Evolutionary conservation across 2,888 invertebrate genomes (phyloP).

Genomic region (Anorthoa munda): DNA sequence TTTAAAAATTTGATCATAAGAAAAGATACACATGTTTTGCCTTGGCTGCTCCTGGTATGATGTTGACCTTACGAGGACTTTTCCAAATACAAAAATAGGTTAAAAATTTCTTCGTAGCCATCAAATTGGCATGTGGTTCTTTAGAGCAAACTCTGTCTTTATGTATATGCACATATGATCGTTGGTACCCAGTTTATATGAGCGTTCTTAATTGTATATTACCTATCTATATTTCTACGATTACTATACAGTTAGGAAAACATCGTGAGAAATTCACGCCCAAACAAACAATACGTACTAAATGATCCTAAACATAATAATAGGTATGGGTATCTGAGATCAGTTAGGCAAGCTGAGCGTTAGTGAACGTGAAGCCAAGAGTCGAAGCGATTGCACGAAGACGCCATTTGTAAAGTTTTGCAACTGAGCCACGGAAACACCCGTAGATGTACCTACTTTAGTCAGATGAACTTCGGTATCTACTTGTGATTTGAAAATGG

Average conservation of each 20-base stretch:
- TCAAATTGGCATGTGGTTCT: background rate
- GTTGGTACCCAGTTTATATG: background rate
- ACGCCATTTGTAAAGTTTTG: conserved; percentile 60
- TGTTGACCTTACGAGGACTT: background rate
- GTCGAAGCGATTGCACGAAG: conserved; percentile 49
- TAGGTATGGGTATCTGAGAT: conserved; percentile 55
- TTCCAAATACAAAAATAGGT: background rate
- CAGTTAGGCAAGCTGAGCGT: conserved; percentile 59
- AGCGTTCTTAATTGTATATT: background rate
- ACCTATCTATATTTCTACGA: background rate
- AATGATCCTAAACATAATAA: conserved; percentile 56
- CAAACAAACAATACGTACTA: conserved; percentile 53
- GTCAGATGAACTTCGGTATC: conserved; percentile 25
- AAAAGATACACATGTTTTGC: background rate
- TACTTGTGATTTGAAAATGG: conserved; percentile 30
- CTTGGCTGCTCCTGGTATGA: background rate
- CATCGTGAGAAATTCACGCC: conserved; percentile 49
- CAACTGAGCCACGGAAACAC: conserved; percentile 51
- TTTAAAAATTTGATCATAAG: background rate
- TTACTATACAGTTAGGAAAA: conserved; percentile 21
- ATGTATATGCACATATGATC: background rate
- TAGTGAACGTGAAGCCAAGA: conserved; percentile 56
- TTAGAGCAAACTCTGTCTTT: no score
- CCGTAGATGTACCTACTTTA: conserved; percentile 38
- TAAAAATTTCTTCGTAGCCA: background rate